Evolutionary conservation across 2,797 vertebrate genomes (phyloP).

Genomic region (Periparus ater): DNA sequence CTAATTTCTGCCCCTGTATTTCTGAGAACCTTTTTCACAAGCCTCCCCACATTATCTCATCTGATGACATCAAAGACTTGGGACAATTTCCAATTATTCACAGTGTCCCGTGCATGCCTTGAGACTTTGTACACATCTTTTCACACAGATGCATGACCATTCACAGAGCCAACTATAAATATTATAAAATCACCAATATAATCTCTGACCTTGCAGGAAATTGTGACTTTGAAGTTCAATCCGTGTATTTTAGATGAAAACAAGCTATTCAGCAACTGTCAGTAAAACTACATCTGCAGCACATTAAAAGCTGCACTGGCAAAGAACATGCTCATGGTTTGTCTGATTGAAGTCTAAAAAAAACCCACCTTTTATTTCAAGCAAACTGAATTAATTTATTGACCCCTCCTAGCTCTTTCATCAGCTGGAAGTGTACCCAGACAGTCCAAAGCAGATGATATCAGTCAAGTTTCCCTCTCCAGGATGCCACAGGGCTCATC

Average conservation of each 20-base stretch:
- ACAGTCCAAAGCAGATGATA: neutral
- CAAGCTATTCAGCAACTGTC: conserved; percentile 44
- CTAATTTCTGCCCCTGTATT: neutral
- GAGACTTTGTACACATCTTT: neutral
- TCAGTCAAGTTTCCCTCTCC: neutral
- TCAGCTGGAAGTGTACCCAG: neutral
- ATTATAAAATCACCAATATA: conserved; percentile 41
- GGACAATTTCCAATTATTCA: neutral
- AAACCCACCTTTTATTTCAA: neutral
- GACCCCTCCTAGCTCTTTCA: neutral
- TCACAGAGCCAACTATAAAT: neutral
- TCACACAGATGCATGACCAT: neutral
- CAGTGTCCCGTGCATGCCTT: neutral
- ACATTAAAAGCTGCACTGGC: conserved; percentile 60
- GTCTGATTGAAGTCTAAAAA: conserved; percentile 42
- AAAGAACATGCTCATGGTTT: neutral
- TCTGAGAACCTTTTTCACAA: neutral
- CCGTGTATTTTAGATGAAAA: conserved; percentile 56
- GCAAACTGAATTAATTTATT: conserved; percentile 26
- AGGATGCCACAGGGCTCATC: neutral
- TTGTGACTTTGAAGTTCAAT: conserved; percentile 20
- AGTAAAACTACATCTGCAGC: conserved; percentile 39
- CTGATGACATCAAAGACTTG: neutral
- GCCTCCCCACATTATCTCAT: neutral
- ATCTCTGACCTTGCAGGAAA: conserved; percentile 51